Base-by-base conservation (phyloP, 64 coral and sea anemone species). In the Actinia tenebrosa region DNA sequence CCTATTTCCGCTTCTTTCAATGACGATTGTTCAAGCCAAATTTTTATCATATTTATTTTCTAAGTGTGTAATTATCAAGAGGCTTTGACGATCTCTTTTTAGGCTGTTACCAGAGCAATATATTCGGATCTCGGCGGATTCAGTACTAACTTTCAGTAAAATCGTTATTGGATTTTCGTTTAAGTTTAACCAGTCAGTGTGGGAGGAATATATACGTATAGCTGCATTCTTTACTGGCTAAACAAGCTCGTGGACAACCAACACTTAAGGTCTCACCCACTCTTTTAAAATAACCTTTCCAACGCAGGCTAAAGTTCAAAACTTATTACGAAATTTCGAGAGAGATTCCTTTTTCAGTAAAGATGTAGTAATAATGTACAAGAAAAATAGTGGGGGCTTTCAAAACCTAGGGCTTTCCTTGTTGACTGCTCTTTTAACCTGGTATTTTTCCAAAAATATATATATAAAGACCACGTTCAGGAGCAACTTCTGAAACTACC, bases 1-100 rank as follows among this genome's bases (percentile, higher is more conserved):
- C 5, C 2, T 10, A 69, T 69, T 75, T 75, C 69, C 69, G 69
- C 25, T 75, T 75, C 13, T 42, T n/a, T 30, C 27, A 75, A 37
- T 75, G 7, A 27, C 11, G 25, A 75, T 75, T 75, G 23, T 75
- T 75, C 26, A 75, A 42, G 69, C 0, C 27, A 75, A 42, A 75
- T 42, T 37, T 75, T 75, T 16, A 75, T 75, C 69, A 75, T 75
- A 75, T 42, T 72, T 75, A 43, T 75, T 75, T 75, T 75, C 11
- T 43, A 75, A 75, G 26, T 75, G n/a, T 75, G 26, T 20, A 69
- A 9, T 69, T 14, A 27, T 14, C 10, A 42, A n/a, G 13, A 11
- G 15, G 56, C 56, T 16, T 50, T 58, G 56, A 0, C 56, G 13
- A 58, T 13, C 56, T 58, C 56, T 0, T 55, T 11, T 55, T 11